Evolutionary conservation across 2,113 vertebrate species (phyloP).

Genomic region (Pao palembangensis): DNA sequence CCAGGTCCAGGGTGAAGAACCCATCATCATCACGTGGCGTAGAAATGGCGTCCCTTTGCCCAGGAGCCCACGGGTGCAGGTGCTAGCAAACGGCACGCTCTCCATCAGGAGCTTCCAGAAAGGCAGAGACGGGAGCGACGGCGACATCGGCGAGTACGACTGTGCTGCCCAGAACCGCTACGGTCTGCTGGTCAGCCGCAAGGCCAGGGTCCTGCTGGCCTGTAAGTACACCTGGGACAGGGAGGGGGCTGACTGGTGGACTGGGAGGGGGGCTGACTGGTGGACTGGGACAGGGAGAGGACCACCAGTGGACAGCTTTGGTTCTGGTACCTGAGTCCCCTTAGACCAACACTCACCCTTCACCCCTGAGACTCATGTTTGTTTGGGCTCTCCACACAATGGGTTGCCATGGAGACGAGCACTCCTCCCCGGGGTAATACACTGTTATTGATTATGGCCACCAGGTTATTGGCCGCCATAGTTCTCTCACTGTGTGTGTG

Average conservation of each 20-base stretch:
- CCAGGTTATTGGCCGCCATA: constrained; percentile 16
- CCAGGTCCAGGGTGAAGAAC: constrained; percentile 70
- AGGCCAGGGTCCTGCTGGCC: constrained; percentile 70
- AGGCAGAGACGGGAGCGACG: constrained; percentile 37
- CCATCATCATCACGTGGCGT: constrained; percentile 69
- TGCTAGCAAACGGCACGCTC: constrained; percentile 71
- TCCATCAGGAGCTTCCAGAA: constrained; percentile 67
- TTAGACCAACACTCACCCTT: constrained; percentile 2
- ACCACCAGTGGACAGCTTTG: too few species aligned
- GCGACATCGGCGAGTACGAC: constrained; percentile 70
- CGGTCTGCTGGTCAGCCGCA: constrained; percentile 73
- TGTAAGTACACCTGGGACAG: constrained; percentile 51
- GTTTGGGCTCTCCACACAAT: constrained; percentile 24
- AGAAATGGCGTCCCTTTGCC: constrained; percentile 59
- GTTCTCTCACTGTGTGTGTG: background rate
- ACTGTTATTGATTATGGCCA: constrained; percentile 53
- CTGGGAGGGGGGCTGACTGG: too few species aligned
- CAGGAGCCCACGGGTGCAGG: constrained; percentile 29
- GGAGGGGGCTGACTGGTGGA: too few species aligned
- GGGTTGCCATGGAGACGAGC: constrained; percentile 54
- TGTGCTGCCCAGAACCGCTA: constrained; percentile 70
- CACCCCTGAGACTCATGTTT: constrained; percentile 46
- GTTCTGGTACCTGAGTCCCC: too few species aligned
- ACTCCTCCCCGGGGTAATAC: constrained; percentile 37
- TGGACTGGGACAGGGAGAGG: too few species aligned